Percentiles rank a stretch among this genome's conserved stretches.
Evolutionary conservation across 2,113 vertebrate species (phyloP).

Genomic region (Hepsetus odoe): DNA sequence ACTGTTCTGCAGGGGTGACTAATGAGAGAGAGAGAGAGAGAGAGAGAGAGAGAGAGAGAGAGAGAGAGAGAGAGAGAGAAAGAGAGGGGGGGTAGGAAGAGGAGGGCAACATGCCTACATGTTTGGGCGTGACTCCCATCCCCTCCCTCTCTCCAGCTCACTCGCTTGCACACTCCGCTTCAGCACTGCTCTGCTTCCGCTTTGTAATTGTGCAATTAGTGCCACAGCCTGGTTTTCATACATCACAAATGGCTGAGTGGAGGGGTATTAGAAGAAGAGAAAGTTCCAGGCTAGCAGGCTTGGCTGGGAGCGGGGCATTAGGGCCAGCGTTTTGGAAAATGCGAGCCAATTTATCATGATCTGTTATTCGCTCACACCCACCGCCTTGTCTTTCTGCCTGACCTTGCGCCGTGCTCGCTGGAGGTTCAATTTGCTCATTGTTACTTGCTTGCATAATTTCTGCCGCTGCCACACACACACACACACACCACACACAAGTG

Average conservation of each 20-base stretch:
- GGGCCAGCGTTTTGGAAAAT: constrained; percentile 93
- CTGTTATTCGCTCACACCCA: constrained; percentile 88
- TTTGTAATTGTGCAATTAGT: constrained; percentile 99
- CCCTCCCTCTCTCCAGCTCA: constrained; percentile 21
- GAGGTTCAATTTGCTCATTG: constrained; percentile 91
- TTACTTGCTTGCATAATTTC: constrained; percentile 93
- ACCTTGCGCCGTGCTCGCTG: constrained; percentile 86
- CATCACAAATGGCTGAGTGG: constrained; percentile 84
- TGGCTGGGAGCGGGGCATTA: constrained; percentile 81
- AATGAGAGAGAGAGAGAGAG: constrained; percentile 15
- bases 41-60: background rate
- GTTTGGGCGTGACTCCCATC: constrained; percentile 70
- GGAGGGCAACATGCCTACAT: constrained; percentile 46
- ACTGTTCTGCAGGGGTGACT: constrained; percentile 15
- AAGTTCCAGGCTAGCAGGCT: constrained; percentile 65
- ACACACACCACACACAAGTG: constrained; percentile 21
- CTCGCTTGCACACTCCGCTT: constrained; percentile 69
- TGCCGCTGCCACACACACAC: constrained; percentile 67
- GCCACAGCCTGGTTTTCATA: constrained; percentile 91
- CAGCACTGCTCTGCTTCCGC: constrained; percentile 87
- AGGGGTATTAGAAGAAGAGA: constrained; percentile 67
- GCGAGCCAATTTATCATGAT: constrained; percentile 96
- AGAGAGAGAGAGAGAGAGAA: background rate
- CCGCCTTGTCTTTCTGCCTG: constrained; percentile 87
- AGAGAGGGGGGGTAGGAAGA: background rate